Evolutionary conservation across 2,113 vertebrate species (phyloP).

Genomic region (Thermophis baileyi): DNA sequence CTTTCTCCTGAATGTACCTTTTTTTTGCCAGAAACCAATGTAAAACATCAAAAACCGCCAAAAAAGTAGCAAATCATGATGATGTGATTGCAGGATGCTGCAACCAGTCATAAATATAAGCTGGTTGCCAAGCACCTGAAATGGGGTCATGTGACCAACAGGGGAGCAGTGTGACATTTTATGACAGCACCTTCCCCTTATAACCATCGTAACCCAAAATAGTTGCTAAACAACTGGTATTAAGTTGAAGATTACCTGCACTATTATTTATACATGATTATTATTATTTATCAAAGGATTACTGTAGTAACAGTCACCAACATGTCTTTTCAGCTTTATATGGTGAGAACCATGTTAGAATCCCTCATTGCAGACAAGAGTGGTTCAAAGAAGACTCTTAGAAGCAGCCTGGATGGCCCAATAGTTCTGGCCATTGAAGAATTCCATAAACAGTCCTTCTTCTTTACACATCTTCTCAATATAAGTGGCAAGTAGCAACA

Average conservation of each 20-base stretch:
- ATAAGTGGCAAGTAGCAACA: constrained; percentile 83
- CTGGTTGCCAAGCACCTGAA: background rate
- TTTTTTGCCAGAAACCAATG: background rate
- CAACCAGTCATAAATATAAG: background rate
- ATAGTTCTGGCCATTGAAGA: constrained; percentile 97
- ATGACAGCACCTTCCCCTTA: background rate
- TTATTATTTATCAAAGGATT: background rate
- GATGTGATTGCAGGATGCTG: background rate
- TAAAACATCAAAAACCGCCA: background rate
- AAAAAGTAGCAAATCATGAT: background rate
- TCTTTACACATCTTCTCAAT: constrained; percentile 97
- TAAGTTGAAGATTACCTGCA: background rate
- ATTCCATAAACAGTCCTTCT: constrained; percentile 98
- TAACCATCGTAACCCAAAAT: background rate
- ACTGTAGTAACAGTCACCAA: constrained; percentile 7
- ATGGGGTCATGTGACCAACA: background rate
- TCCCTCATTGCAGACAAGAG: constrained; percentile 98
- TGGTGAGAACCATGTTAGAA: constrained; percentile 98
- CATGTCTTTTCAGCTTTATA: constrained; percentile 83
- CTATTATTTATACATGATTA: background rate
- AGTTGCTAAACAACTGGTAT: background rate
- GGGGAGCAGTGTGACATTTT: background rate
- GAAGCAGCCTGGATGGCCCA: constrained; percentile 94
- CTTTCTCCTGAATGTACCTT: background rate
- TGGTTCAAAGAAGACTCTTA: constrained; percentile 95